A percentile compares a stretch with the other conserved stretches of the same genome.
Evolutionary conservation across 2,797 vertebrate genomes (phyloP).

Genomic region (Neosilurus mollespiculum): DNA sequence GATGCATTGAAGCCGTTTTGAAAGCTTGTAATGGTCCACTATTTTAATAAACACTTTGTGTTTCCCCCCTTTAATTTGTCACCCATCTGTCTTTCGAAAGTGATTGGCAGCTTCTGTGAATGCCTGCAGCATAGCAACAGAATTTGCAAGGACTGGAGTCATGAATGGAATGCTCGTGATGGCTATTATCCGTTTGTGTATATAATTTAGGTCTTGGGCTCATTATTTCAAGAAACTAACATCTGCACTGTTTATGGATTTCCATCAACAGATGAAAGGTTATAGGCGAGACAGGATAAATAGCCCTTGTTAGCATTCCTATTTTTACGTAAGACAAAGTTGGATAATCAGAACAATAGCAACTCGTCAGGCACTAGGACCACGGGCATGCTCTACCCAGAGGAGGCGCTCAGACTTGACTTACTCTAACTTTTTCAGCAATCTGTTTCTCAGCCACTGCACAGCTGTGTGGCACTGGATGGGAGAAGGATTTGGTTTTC

Average conservation of each 20-base stretch:
- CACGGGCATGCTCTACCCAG: constrained; percentile 52
- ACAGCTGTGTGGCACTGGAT: constrained; percentile 65
- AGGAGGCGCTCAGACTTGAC: constrained; percentile 57
- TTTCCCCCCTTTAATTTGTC: neutral
- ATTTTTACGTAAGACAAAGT: neutral
- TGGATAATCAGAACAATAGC: neutral
- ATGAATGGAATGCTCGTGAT: constrained; percentile 51
- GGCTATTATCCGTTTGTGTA: constrained; percentile 45
- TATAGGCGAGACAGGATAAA: constrained; percentile 1
- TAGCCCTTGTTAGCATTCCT: constrained; percentile 10
- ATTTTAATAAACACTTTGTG: neutral
- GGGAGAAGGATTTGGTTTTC: constrained; percentile 52
- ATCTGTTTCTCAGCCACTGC: constrained; percentile 71
- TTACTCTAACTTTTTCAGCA: constrained; percentile 71
- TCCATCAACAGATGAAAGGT: constrained; percentile 30
- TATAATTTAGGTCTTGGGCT: constrained; percentile 39
- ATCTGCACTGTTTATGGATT: constrained; percentile 48
- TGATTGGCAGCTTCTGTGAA: constrained; percentile 3
- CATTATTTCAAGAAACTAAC: constrained; percentile 47
- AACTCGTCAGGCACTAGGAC: constrained; percentile 74
- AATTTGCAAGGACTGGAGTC: constrained; percentile 33
- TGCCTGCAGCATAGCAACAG: neutral
- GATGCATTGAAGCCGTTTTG: neutral
- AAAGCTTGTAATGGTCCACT: neutral
- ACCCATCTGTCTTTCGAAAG: neutral